These are phyloP conservation scores for Drosophila kurseongensis DNA, from an alignment of 1,140 invertebrate species.

Conservation along the genomic window DNA sequence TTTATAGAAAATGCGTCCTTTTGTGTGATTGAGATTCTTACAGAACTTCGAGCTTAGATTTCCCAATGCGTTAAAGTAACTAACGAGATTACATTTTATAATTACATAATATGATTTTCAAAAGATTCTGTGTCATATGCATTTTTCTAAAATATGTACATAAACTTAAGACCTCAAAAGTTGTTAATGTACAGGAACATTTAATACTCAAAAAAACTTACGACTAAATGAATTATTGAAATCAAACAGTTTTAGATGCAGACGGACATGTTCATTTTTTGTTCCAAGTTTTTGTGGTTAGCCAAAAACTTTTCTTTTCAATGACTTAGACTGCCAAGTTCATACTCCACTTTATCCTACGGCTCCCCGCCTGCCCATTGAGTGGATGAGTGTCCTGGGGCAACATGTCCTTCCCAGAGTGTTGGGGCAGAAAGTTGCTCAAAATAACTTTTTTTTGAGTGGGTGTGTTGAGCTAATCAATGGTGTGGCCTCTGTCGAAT, in stretches of 20 bases:
- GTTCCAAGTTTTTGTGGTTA: slow-evolving; percentile 35
- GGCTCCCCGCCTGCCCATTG: slow-evolving; percentile 18
- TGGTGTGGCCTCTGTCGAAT: slow-evolving; percentile 20
- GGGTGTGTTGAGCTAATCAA: slow-evolving; percentile 57
- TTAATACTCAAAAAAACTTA: not conserved
- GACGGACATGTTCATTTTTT: slow-evolving; percentile 30
- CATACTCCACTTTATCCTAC: slow-evolving; percentile 36
- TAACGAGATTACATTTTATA: too few species aligned
- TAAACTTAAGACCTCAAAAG: too few species aligned
- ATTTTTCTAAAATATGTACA: too few species aligned
- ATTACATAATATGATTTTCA: too few species aligned
- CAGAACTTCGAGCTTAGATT: not conserved
- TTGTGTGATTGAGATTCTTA: not conserved
- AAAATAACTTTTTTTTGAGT: slow-evolving; percentile 32
- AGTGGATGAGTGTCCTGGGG: slow-evolving; percentile 48
- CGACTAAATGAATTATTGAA: slow-evolving; percentile 28
- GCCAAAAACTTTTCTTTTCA: slow-evolving; percentile 54
- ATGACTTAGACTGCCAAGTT: slow-evolving; percentile 62
- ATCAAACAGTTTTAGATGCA: slow-evolving; percentile 30
- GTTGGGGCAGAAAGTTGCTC: slow-evolving; percentile 61
- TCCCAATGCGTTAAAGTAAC: too few species aligned
- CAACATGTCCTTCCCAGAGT: slow-evolving; percentile 59
- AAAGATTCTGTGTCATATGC: too few species aligned
- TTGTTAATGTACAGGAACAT: too few species aligned
- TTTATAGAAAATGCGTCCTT: not conserved